Conservation (phyloP, 2,113 vertebrate genomes). For the Ophthalmotilapia sp. region DNA sequence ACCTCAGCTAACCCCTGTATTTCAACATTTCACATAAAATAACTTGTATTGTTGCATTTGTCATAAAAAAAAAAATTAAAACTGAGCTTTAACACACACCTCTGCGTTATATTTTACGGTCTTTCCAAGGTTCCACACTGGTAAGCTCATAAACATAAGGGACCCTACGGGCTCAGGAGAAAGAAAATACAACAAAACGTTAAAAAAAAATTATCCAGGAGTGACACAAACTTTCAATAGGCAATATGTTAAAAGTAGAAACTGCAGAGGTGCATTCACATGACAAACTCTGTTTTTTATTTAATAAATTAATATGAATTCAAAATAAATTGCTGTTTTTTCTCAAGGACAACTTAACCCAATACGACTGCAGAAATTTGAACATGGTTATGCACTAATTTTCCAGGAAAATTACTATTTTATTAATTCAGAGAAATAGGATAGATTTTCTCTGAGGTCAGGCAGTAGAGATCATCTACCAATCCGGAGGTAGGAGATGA, state of each 20-base stretch:
- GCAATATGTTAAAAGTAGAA: not conserved
- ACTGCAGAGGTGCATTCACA: not conserved
- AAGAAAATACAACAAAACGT: not conserved
- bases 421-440: not conserved
- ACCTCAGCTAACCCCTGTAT: not conserved
- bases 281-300: not conserved
- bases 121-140: not conserved
- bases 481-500: not conserved
- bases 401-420: not conserved
- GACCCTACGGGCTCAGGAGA: not conserved
- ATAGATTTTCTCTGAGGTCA: not conserved
- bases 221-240: not conserved
- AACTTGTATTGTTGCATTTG: not conserved
- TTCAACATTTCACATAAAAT: not conserved
- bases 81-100: not conserved
- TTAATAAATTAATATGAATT: not conserved
- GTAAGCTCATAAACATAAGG: not conserved
- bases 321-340: not conserved
- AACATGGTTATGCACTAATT: not conserved
- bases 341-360: not conserved
- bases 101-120: not conserved
- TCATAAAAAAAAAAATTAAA: not conserved
- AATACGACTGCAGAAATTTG: not conserved
- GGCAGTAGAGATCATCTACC: not conserved
- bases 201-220: not conserved